Evolutionary conservation across 2,113 vertebrate species (phyloP).

Genomic region (Misgurnus anguillicaudatus): DNA sequence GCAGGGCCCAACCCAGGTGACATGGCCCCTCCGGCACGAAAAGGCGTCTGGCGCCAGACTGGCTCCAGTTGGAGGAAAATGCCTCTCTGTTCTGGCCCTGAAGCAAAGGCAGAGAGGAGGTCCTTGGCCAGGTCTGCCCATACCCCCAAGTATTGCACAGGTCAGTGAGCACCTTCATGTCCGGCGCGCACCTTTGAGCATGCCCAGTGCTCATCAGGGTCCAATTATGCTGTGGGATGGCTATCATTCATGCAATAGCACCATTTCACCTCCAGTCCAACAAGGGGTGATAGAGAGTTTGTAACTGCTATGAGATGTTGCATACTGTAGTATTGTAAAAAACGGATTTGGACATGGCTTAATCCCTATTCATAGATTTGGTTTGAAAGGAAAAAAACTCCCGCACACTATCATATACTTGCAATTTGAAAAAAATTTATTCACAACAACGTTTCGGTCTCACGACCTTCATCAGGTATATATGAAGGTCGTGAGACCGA

Average conservation of each 20-base stretch:
- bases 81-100: slow-evolving; percentile 37
- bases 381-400: no score
- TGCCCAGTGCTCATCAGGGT: slow-evolving; percentile 13
- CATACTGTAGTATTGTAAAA: background rate
- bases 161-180: slow-evolving; percentile 51
- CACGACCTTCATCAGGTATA: no score
- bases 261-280: slow-evolving; percentile 40
- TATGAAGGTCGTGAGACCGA: no score
- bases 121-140: slow-evolving; percentile 22
- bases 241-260: slow-evolving; percentile 25
- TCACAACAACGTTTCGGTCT: no score
- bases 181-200: slow-evolving; percentile 19
- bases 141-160: slow-evolving; percentile 47
- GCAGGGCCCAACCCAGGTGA: slow-evolving; percentile 43
- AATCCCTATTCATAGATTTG: no score
- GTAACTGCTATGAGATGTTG: background rate
- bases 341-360: background rate
- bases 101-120: slow-evolving; percentile 44
- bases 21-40: slow-evolving; percentile 39
- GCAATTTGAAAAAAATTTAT: no score
- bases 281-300: slow-evolving; percentile 12
- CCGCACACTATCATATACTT: no score
- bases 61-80: slow-evolving; percentile 50
- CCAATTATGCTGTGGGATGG: background rate
- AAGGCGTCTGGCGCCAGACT: slow-evolving; percentile 42